phyloP scores from a whole-genome alignment of 2,113 vertebrate genomes.

The Manacus vitellinus region DNA sequence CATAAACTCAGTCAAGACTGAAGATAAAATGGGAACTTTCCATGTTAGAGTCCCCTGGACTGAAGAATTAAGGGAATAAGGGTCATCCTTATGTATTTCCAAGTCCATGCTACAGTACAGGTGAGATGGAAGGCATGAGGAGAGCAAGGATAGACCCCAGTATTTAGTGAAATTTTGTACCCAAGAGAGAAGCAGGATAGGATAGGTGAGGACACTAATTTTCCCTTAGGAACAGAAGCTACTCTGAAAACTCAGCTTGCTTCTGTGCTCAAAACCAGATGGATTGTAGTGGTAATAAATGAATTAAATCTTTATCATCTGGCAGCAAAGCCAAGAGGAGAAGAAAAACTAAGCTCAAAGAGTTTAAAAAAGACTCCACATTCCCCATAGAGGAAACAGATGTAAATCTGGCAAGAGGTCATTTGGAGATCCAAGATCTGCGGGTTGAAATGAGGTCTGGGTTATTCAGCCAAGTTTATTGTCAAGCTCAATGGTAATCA shows the following conservation, averaged over 20 bases:
- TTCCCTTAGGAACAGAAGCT: slow-evolving; percentile 34
- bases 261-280: slow-evolving; percentile 51
- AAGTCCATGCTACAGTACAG: neutral
- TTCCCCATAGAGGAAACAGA: slow-evolving; percentile 46
- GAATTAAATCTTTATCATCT: slow-evolving; percentile 63
- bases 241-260: neutral
- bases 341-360: slow-evolving; percentile 52
- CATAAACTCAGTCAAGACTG: neutral
- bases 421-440: slow-evolving; percentile 8
- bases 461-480: slow-evolving; percentile 18
- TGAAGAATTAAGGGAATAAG: neutral
- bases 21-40: neutral
- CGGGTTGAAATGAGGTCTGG: slow-evolving; percentile 27
- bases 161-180: neutral
- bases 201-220: neutral
- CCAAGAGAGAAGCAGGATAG: neutral
- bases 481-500: neutral
- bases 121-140: neutral
- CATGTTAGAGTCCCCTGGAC: neutral
- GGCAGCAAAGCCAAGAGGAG: slow-evolving; percentile 42
- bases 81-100: neutral
- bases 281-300: slow-evolving; percentile 43
- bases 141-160: neutral
- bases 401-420: slow-evolving; percentile 34
- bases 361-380: slow-evolving; percentile 25